These are phyloP conservation scores for Sphaerophoria taeniata DNA, from an alignment of 2,888 invertebrate genomes.

Conservation along the genomic window DNA sequence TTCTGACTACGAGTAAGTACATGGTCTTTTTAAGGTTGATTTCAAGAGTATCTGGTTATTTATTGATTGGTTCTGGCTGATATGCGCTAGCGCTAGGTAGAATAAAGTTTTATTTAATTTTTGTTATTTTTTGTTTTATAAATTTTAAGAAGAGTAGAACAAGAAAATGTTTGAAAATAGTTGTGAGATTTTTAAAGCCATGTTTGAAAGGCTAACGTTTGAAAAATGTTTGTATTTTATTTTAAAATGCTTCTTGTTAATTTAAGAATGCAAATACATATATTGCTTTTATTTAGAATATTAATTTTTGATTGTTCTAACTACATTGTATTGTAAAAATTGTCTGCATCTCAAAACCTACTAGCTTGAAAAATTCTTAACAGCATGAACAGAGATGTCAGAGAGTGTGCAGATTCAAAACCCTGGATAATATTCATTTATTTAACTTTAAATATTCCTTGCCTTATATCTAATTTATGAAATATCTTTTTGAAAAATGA, in stretches of 20 bases:
- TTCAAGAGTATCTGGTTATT: constrained; percentile 8
- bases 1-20: constrained; percentile 5
- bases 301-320: constrained; percentile 69
- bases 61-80: constrained; percentile 65
- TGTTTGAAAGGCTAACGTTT: constrained; percentile 49
- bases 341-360: constrained; percentile 41
- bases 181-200: constrained; percentile 65
- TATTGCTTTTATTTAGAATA: constrained; percentile 71
- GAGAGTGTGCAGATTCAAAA: too few species aligned
- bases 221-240: constrained; percentile 18
- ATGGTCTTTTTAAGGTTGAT: not conserved
- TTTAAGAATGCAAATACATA: constrained; percentile 48
- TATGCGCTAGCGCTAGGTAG: constrained; percentile 36
- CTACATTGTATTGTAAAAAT: constrained; percentile 68
- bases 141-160: constrained; percentile 47
- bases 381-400: too few species aligned
- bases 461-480: too few species aligned
- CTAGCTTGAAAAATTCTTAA: too few species aligned
- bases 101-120: constrained; percentile 16
- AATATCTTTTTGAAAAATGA: too few species aligned
- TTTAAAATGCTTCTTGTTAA: constrained; percentile 35
- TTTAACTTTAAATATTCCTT: too few species aligned
- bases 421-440: too few species aligned
- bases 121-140: constrained; percentile 5
- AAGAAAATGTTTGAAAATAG: constrained; percentile 36